These are phyloP conservation scores for Eustalomyia histrio DNA, from an alignment of 2,888 invertebrate species.

Conservation along the genomic window DNA sequence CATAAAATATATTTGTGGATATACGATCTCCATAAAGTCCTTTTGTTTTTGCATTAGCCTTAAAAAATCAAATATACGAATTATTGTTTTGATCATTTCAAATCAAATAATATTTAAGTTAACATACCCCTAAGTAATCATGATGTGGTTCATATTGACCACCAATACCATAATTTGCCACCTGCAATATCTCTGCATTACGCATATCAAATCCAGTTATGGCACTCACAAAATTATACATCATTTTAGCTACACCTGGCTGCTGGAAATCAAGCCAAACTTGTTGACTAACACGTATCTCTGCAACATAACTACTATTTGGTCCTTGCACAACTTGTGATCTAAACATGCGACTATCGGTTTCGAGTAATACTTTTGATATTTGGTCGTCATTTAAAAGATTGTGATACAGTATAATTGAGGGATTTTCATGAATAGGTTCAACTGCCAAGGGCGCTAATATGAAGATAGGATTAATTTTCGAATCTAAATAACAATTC, in stretches of 20 bases:
- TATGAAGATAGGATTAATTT: constrained; percentile 83
- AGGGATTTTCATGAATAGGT: constrained; percentile 87
- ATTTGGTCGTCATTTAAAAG: constrained; percentile 93
- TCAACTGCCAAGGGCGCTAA: constrained; percentile 90
- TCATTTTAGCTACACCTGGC: constrained; percentile 21
- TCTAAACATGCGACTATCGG: constrained; percentile 53
- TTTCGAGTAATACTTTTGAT: constrained; percentile 77
- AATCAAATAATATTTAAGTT: not conserved
- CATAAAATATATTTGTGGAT: constrained; percentile 96
- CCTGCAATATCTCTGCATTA: constrained; percentile 95
- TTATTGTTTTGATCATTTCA: not conserved
- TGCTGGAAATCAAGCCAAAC: constrained; percentile 67
- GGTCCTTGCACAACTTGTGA: constrained; percentile 56
- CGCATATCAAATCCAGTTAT: constrained; percentile 91
- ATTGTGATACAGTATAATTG: constrained; percentile 90
- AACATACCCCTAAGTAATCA: constrained; percentile 86
- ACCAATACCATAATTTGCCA: constrained; percentile 98
- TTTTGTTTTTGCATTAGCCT: not conserved
- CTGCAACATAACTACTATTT: not conserved
- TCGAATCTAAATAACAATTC: constrained; percentile 66
- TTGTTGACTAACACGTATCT: constrained; percentile 71
- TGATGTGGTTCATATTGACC: constrained; percentile 98
- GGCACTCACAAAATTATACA: constrained; percentile 79
- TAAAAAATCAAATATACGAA: not conserved
- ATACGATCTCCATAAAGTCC: constrained; percentile 84